phyloP scores from a whole-genome alignment of 2,797 vertebrate genomes.

The Muscicapa comitata region DNA sequence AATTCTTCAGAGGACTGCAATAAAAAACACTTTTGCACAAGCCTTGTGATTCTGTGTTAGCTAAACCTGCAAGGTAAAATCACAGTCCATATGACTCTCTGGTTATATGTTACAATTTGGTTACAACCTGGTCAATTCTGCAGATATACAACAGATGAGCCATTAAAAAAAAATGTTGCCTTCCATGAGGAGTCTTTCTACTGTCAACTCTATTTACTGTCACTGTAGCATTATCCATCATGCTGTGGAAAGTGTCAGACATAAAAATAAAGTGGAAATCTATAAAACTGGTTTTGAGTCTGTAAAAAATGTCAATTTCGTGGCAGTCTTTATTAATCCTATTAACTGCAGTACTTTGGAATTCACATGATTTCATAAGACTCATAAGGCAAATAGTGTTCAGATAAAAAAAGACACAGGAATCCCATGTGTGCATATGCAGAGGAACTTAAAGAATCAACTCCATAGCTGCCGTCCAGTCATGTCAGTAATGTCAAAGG shows the following conservation, averaged over 20 bases:
- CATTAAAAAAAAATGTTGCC: background rate
- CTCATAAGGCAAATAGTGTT: background rate
- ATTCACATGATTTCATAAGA: background rate
- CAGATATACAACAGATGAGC: background rate
- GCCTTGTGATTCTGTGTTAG: background rate
- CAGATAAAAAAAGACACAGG: background rate
- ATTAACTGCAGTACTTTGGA: background rate
- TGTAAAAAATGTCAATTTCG: background rate
- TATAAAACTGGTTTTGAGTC: conserved; percentile 23
- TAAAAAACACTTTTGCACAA: background rate
- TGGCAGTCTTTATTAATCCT: conserved; percentile 37
- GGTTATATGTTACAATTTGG: background rate
- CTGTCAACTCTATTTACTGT: background rate
- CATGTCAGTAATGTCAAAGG: background rate
- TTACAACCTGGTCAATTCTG: background rate
- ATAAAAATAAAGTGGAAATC: conserved; percentile 55
- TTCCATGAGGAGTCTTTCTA: background rate
- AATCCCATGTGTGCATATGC: background rate
- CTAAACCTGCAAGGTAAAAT: background rate
- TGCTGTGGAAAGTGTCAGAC: background rate
- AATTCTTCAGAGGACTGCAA: background rate
- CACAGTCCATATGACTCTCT: background rate
- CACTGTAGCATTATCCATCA: conserved; percentile 18
- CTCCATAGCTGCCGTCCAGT: background rate
- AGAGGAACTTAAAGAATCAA: background rate